These are phyloP conservation scores for Saccostrea glomerata DNA, from an alignment of 1,140 invertebrate genomes.

Conservation along the genomic window DNA sequence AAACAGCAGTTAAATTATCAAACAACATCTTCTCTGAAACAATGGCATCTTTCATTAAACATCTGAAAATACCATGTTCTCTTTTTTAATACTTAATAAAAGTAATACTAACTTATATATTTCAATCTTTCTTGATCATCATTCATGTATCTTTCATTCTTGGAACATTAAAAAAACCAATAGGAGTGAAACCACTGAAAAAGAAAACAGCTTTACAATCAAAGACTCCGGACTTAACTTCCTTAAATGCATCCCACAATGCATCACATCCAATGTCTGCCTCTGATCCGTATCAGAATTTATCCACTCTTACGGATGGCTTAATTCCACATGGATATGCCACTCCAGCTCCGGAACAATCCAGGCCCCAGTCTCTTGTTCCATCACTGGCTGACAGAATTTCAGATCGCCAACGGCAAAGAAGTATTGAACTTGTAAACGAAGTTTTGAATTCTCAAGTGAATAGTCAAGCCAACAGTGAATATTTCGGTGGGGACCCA, in stretches of 20 bases:
- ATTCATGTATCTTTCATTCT: neutral
- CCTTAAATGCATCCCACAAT: constrained; percentile 14
- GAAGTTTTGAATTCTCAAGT: constrained; percentile 20
- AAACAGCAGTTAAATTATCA: neutral
- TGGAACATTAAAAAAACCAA: neutral
- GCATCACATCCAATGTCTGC: constrained; percentile 7
- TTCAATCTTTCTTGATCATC: neutral
- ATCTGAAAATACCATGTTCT: too few species aligned
- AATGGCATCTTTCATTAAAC: too few species aligned
- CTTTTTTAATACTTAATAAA: too few species aligned
- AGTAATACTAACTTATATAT: too few species aligned
- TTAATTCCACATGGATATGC: neutral
- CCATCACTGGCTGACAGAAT: constrained; percentile 36
- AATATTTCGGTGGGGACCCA: neutral
- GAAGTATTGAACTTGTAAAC: constrained; percentile 27
- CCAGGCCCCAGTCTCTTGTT: neutral
- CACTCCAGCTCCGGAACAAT: neutral
- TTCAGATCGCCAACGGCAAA: neutral
- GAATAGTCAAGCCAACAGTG: neutral
- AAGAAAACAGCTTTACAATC: constrained; percentile 5
- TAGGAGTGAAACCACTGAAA: constrained; percentile 40
- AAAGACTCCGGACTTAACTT: neutral
- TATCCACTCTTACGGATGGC: neutral
- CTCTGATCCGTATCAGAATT: neutral
- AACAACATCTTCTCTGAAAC: neutral